These are phyloP conservation scores for Willisornis vidua DNA, from an alignment of 2,113 vertebrate species.

Conservation along the genomic window DNA sequence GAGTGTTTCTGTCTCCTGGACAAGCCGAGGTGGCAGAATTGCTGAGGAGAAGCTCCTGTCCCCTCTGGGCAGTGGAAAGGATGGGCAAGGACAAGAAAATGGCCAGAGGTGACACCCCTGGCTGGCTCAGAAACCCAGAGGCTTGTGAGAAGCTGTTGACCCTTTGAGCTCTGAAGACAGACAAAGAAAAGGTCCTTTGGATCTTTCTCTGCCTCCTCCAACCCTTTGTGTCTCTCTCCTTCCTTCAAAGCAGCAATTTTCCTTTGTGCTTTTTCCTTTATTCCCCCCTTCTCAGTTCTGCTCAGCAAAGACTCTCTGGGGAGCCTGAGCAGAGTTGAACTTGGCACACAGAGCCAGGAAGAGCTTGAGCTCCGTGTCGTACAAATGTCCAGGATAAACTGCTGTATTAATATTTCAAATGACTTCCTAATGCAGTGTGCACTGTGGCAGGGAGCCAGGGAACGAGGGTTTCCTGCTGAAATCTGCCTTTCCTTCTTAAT, in stretches of 20 bases:
- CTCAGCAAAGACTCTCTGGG: background rate
- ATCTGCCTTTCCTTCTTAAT: background rate
- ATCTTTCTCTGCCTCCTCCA: background rate
- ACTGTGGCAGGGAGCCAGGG: background rate
- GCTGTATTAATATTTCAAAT: constrained; percentile 30
- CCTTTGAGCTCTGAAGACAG: background rate
- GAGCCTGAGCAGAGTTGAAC: background rate
- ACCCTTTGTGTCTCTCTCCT: background rate
- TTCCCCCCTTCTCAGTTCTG: background rate
- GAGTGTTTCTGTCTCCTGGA: background rate
- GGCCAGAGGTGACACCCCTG: background rate
- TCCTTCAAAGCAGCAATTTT: background rate
- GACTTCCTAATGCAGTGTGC: background rate
- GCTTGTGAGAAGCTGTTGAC: background rate
- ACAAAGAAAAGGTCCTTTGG: background rate
- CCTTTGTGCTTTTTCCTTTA: background rate
- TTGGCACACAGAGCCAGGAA: background rate
- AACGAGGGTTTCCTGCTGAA: background rate
- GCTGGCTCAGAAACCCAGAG: background rate
- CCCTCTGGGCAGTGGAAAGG: background rate
- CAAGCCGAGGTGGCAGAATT: background rate
- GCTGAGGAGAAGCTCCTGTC: background rate
- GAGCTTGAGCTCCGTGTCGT: background rate
- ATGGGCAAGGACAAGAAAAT: background rate
- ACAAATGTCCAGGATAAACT: constrained; percentile 9